A percentile compares a stretch with the other conserved stretches of the same genome.
Evolutionary conservation across 2,888 invertebrate genomes (phyloP).

Genomic region (Fissipunctia ypsillon): DNA sequence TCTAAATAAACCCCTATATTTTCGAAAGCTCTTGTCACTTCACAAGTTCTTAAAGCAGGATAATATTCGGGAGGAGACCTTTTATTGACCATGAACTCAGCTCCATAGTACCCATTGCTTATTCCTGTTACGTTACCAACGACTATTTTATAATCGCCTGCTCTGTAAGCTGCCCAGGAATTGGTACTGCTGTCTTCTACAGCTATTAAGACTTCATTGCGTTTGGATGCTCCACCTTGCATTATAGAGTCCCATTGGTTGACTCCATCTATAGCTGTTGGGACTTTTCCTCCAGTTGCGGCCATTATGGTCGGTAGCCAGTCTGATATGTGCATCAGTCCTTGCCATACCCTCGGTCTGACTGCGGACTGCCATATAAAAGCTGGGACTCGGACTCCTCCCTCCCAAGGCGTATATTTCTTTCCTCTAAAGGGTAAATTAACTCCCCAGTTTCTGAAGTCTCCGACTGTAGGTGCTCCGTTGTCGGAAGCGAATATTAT

Average conservation of each 20-base stretch:
- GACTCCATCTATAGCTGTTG: constrained; percentile 91
- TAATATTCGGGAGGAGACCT: constrained; percentile 80
- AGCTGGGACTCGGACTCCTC: constrained; percentile 94
- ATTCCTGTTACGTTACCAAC: constrained; percentile 89
- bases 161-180: constrained; percentile 89
- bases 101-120: constrained; percentile 83
- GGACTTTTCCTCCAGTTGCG: constrained; percentile 80
- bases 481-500: constrained; percentile 97
- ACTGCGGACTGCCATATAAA: constrained; percentile 92
- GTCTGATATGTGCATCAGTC: constrained; percentile 94
- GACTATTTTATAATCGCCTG: constrained; percentile 92
- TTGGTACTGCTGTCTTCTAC: constrained; percentile 89
- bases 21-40: constrained; percentile 79
- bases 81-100: constrained; percentile 78
- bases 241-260: constrained; percentile 93
- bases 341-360: constrained; percentile 91
- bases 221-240: constrained; percentile 82
- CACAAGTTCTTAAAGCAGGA: constrained; percentile 75
- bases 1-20: constrained; percentile 78
- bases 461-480: constrained; percentile 94
- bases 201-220: constrained; percentile 91
- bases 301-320: constrained; percentile 94
- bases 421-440: constrained; percentile 95
- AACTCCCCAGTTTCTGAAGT: constrained; percentile 94
- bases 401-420: constrained; percentile 96